A percentile compares a stretch with the other conserved stretches of the same genome.
Evolutionary conservation across 1,140 invertebrate genomes (phyloP).

Genomic region (Cotesia vestalis): DNA sequence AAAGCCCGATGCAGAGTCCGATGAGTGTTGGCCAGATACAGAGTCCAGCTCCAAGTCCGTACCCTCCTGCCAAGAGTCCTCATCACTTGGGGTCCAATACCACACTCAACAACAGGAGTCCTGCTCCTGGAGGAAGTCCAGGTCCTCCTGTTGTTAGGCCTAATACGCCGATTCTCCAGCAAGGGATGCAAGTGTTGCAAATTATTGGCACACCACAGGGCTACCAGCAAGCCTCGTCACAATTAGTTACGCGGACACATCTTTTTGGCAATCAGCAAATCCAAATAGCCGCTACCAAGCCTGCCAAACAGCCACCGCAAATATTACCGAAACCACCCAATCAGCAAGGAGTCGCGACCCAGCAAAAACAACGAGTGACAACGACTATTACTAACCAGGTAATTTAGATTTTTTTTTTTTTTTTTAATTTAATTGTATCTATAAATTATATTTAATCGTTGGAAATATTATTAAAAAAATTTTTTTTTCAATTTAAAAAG

Average conservation of each 20-base stretch:
- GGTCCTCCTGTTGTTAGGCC: slow-evolving; percentile 63
- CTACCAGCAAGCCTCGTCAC: slow-evolving; percentile 58
- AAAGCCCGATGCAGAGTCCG: slow-evolving; percentile 65
- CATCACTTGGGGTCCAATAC: slow-evolving; percentile 51
- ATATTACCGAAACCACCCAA: slow-evolving; percentile 63
- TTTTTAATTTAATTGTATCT: background rate
- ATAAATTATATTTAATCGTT: background rate
- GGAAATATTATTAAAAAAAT: too few relatives aligned
- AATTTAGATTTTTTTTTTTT: slow-evolving; percentile 24
- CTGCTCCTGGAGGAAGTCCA: slow-evolving; percentile 61
- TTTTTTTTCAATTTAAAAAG: too few relatives aligned
- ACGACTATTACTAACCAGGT: slow-evolving; percentile 64
- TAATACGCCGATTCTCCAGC: slow-evolving; percentile 62
- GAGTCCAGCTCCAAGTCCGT: slow-evolving; percentile 63
- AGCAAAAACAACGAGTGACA: slow-evolving; percentile 59
- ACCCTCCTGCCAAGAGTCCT: slow-evolving; percentile 63
- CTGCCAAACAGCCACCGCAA: slow-evolving; percentile 62
- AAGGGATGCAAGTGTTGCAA: slow-evolving; percentile 65
- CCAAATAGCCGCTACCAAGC: slow-evolving; percentile 61
- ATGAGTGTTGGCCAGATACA: slow-evolving; percentile 63
- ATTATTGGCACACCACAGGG: slow-evolving; percentile 62
- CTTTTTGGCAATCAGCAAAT: slow-evolving; percentile 65
- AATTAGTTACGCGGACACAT: slow-evolving; percentile 59
- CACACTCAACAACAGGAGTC: slow-evolving; percentile 56
- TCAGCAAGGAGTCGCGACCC: slow-evolving; percentile 56